phyloP scores from a whole-genome alignment of 2,113 vertebrate species.

The Cisticola juncidis region DNA sequence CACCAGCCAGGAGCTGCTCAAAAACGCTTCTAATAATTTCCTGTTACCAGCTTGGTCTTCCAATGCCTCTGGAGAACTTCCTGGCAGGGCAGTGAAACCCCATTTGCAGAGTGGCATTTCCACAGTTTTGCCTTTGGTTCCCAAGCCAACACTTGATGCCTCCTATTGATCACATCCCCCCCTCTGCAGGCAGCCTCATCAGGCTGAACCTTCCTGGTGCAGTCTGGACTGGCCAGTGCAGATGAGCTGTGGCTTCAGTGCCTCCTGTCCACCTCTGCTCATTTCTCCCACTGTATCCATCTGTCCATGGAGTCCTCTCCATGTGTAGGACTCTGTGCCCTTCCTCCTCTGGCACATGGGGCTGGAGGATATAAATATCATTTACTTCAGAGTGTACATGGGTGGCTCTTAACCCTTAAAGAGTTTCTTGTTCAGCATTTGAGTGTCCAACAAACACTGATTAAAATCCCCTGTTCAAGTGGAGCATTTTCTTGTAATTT shows the following conservation, averaged over 20 bases:
- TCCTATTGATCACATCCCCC: background rate
- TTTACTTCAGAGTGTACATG: background rate
- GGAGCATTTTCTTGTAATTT: background rate
- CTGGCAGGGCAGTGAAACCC: background rate
- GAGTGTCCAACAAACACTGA: background rate
- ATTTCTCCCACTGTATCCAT: background rate
- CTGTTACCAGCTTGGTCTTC: background rate
- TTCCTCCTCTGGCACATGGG: background rate
- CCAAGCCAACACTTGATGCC: background rate
- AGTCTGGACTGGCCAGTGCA: rapidly evolving
- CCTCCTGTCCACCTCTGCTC: background rate
- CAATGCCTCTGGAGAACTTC: slow-evolving; percentile 13
- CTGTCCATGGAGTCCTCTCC: background rate
- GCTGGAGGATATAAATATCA: background rate
- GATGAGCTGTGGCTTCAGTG: background rate
- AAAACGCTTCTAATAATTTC: slow-evolving; percentile 30
- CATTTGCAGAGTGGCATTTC: background rate
- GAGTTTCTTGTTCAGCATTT: background rate
- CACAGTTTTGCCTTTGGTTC: background rate
- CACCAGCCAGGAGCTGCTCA: rapidly evolving
- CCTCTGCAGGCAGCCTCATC: rapidly evolving
- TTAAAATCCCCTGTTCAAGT: background rate
- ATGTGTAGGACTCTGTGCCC: rapidly evolving
- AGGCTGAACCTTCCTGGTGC: background rate
- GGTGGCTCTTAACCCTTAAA: background rate